These are phyloP conservation scores for Sakesphorus luctuosus DNA, from an alignment of 2,113 vertebrate genomes.

Conservation along the genomic window DNA sequence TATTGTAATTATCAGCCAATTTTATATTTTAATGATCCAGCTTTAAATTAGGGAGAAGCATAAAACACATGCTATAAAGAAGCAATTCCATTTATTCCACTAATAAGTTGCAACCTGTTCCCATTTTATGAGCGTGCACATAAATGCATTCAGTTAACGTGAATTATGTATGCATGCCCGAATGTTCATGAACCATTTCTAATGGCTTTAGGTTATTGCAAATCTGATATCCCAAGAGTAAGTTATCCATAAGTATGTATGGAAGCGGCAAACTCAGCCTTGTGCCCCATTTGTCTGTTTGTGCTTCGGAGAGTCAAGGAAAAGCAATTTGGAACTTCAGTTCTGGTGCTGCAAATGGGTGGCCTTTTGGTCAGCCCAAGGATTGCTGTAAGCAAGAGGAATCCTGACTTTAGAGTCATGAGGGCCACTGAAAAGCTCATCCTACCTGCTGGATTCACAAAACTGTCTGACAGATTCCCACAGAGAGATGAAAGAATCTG, in stretches of 20 bases:
- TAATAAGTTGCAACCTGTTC: constrained; percentile 47
- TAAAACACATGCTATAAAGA: neutral
- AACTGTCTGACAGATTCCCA: neutral
- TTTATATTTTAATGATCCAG: constrained; percentile 17
- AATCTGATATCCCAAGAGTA: neutral
- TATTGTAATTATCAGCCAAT: constrained; percentile 1
- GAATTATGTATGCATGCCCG: constrained; percentile 27
- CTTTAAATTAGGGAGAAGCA: constrained; percentile 19
- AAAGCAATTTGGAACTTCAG: neutral
- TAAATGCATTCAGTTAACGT: constrained; percentile 29
- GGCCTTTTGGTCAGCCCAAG: neutral
- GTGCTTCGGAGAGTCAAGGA: neutral
- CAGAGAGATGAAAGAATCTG: neutral
- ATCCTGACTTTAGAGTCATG: neutral
- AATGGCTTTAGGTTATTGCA: constrained; percentile 25
- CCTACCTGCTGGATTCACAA: neutral
- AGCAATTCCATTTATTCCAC: constrained; percentile 40
- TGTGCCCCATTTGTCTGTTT: neutral
- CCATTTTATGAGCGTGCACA: neutral
- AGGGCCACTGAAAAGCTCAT: neutral
- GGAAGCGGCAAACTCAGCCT: neutral
- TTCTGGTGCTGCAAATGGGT: neutral
- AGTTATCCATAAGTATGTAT: neutral
- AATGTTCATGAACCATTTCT: constrained; percentile 27
- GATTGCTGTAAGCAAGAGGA: neutral